Evolutionary conservation across 2,113 vertebrate genomes (phyloP).

Genomic region (Phrynosoma blainvillii): DNA sequence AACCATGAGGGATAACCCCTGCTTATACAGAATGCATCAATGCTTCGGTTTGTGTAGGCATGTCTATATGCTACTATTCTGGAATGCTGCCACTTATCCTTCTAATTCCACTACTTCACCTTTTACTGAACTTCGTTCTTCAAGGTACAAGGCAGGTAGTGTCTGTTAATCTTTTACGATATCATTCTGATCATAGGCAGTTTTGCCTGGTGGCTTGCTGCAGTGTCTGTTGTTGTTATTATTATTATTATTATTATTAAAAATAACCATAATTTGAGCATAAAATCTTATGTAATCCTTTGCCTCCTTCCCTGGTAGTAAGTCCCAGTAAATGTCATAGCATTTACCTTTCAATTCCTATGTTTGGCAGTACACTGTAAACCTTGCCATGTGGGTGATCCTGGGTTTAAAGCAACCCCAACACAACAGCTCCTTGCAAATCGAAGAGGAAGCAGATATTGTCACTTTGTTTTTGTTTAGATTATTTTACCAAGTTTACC

Average conservation of each 20-base stretch:
- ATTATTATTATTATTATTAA: no score
- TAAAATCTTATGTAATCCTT: background rate
- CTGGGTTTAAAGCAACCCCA: conserved; percentile 6
- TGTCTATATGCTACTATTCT: conserved; percentile 73
- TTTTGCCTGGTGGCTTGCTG: conserved; percentile 58
- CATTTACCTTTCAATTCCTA: background rate
- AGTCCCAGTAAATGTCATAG: background rate
- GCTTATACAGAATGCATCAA: conserved; percentile 59
- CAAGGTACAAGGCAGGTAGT: conserved; percentile 74
- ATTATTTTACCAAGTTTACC: conserved; percentile 48
- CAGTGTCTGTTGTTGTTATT: conserved; percentile 52
- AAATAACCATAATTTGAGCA: background rate
- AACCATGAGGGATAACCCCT: conserved; percentile 57
- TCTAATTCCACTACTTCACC: conserved; percentile 80
- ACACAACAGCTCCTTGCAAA: conserved; percentile 29
- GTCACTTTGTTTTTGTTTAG: conserved; percentile 3
- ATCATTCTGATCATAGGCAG: conserved; percentile 70
- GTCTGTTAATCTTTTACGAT: conserved; percentile 78
- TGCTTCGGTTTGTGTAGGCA: conserved; percentile 76
- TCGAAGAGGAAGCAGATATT: conserved; percentile 25
- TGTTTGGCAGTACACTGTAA: conserved; percentile 46
- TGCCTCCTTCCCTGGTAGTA: background rate
- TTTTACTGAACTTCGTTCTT: conserved; percentile 76
- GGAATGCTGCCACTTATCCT: conserved; percentile 77
- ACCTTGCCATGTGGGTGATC: conserved; percentile 12